A percentile compares a stretch with the other conserved stretches of the same genome.
Conservation (phyloP, 2,113 vertebrate genomes). For the Phainopepla nitens region DNA sequence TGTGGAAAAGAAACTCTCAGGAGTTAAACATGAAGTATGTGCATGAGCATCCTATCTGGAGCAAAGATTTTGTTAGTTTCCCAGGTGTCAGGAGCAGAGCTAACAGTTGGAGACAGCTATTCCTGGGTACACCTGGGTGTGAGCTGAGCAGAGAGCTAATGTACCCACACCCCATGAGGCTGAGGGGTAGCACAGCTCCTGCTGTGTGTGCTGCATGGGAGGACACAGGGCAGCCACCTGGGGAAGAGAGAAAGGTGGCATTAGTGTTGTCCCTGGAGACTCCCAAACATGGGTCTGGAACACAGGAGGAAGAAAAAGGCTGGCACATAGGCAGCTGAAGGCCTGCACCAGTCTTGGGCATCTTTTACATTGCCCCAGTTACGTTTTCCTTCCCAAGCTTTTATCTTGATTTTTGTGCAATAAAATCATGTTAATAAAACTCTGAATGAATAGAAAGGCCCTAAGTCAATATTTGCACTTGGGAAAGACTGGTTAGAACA, state of each 20-base stretch:
- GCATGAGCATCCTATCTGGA: background rate
- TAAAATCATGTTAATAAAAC: slow-evolving; percentile 54
- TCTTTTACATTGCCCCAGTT: background rate
- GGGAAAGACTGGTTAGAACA: slow-evolving; percentile 24
- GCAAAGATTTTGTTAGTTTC: background rate
- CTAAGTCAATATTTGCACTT: slow-evolving; percentile 37
- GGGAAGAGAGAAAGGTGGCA: background rate
- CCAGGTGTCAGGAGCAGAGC: background rate
- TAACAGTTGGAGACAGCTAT: background rate
- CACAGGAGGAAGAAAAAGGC: background rate
- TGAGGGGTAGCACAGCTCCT: background rate
- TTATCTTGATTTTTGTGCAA: slow-evolving; percentile 27
- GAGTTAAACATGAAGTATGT: background rate
- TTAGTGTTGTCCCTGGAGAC: background rate
- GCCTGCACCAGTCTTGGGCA: background rate
- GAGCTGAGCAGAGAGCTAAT: background rate
- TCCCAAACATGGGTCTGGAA: background rate
- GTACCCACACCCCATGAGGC: accelerated
- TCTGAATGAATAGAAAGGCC: slow-evolving; percentile 15
- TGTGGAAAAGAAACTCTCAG: background rate
- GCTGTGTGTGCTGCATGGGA: accelerated
- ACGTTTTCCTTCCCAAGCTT: background rate
- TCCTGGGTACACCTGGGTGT: background rate
- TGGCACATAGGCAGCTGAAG: background rate
- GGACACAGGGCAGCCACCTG: background rate